A percentile compares a stretch with the other conserved stretches of the same genome.
These are phyloP conservation scores for Deroplatys truncata DNA, from an alignment of 2,888 invertebrate species.

Conservation along the genomic window DNA sequence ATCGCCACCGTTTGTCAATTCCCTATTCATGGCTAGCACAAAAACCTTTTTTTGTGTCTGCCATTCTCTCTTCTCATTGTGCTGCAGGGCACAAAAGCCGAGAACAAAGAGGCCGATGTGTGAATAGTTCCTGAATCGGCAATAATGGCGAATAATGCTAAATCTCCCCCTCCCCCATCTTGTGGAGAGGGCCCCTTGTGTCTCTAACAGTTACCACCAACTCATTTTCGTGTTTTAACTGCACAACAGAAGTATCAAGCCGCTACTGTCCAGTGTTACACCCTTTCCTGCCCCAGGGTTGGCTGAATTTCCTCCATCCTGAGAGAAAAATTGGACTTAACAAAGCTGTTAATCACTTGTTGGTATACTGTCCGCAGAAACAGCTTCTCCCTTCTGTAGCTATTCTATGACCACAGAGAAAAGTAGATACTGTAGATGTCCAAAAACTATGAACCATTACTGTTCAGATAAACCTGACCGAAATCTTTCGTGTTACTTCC, in stretches of 20 bases:
- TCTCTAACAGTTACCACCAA: neutral
- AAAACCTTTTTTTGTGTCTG: constrained; percentile 27
- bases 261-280: neutral
- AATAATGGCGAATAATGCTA: constrained; percentile 31
- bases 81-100: constrained; percentile 14
- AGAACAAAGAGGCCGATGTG: constrained; percentile 29
- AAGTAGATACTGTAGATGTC: too few relatives aligned
- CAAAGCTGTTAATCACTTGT: too few relatives aligned
- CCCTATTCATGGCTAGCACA: constrained; percentile 28
- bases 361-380: too few relatives aligned
- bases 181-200: neutral
- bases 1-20: constrained; percentile 26
- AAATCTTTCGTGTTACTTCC: too few relatives aligned
- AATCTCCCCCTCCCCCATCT: constrained; percentile 17
- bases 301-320: neutral
- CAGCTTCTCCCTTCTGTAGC: too few relatives aligned
- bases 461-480: too few relatives aligned
- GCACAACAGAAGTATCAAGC: constrained; percentile 28
- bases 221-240: constrained; percentile 29
- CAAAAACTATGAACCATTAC: too few relatives aligned
- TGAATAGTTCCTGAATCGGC: constrained; percentile 32
- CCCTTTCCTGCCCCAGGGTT: neutral
- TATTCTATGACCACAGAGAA: too few relatives aligned
- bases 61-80: neutral
- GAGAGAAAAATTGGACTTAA: neutral